Conservation (phyloP, 2,113 vertebrate genomes). For the Shinisaurus crocodilurus region DNA sequence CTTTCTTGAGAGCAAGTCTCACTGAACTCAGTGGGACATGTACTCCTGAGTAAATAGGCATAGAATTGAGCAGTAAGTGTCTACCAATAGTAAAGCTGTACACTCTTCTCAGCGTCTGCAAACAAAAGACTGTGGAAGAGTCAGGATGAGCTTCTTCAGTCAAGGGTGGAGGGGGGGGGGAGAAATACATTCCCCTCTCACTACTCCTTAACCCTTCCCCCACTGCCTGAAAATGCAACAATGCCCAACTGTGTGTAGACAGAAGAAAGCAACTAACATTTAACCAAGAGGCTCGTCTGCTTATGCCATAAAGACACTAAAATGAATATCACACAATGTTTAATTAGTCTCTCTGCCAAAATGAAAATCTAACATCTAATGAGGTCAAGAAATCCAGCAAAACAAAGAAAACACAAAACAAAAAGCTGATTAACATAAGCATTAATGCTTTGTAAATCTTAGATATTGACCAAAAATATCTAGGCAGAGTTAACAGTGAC, state of each 20-base stretch:
- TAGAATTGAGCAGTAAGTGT: not conserved
- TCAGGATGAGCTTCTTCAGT: constrained; percentile 45
- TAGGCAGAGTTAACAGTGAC: not conserved
- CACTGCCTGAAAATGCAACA: constrained; percentile 68
- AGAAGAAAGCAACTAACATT: constrained; percentile 61
- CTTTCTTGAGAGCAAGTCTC: not conserved
- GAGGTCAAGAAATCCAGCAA: not conserved
- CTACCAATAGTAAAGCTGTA: constrained; percentile 22
- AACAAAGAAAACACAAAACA: not conserved
- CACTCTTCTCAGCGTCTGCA: constrained; percentile 26
- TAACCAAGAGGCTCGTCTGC: constrained; percentile 64
- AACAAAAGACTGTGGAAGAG: constrained; percentile 31
- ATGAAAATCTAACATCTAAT: constrained; percentile 54
- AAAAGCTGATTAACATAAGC: not conserved
- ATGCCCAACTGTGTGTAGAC: constrained; percentile 74
- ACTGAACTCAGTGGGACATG: not conserved
- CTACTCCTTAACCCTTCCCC: constrained; percentile 37
- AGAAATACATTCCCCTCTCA: constrained; percentile 50
- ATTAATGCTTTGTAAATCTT: not conserved
- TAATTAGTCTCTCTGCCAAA: constrained; percentile 65
- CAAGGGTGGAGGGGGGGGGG: constrained; percentile 25
- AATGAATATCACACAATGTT: constrained; percentile 71
- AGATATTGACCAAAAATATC: not conserved
- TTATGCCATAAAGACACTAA: constrained; percentile 57
- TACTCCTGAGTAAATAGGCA: not conserved